Evolutionary conservation across 2,797 vertebrate genomes (phyloP).

Genomic region (Anableps anableps): DNA sequence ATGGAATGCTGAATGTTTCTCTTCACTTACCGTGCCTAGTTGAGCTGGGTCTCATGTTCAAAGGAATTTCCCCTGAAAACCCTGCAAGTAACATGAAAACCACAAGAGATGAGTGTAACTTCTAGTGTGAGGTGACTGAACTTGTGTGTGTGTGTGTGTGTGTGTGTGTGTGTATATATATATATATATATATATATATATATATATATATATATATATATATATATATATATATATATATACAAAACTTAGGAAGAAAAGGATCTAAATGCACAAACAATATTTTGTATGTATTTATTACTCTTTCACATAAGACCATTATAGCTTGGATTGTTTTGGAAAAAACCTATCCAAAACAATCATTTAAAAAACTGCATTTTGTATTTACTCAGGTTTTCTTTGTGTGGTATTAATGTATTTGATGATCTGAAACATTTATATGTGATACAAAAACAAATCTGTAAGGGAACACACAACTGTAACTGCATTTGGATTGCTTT

Average conservation of each 20-base stretch:
- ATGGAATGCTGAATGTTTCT: constrained; percentile 66
- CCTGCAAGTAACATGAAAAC: constrained; percentile 43
- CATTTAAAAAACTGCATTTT: not conserved
- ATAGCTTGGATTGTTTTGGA: not conserved
- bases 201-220: no score
- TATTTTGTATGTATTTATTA: not conserved
- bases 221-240: no score
- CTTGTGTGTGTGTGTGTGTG: not conserved
- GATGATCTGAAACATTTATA: not conserved
- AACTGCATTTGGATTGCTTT: not conserved
- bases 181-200: no score
- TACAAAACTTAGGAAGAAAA: no score
- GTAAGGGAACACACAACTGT: not conserved
- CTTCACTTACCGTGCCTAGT: constrained; percentile 53
- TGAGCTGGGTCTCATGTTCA: constrained; percentile 64
- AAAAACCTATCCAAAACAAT: not conserved
- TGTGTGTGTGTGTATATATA: no score
- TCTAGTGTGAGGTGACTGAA: constrained; percentile 29
- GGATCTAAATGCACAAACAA: no score
- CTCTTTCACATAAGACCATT: not conserved
- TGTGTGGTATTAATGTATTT: not conserved
- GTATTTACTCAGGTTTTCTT: not conserved
- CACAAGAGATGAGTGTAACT: constrained; percentile 19
- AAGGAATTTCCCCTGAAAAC: constrained; percentile 73
- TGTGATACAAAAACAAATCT: not conserved